Percentiles rank a stretch among this genome's conserved stretches.
Conservation (phyloP, 2,113 vertebrate species). For the Rhegmatorhina hoffmannsi region DNA sequence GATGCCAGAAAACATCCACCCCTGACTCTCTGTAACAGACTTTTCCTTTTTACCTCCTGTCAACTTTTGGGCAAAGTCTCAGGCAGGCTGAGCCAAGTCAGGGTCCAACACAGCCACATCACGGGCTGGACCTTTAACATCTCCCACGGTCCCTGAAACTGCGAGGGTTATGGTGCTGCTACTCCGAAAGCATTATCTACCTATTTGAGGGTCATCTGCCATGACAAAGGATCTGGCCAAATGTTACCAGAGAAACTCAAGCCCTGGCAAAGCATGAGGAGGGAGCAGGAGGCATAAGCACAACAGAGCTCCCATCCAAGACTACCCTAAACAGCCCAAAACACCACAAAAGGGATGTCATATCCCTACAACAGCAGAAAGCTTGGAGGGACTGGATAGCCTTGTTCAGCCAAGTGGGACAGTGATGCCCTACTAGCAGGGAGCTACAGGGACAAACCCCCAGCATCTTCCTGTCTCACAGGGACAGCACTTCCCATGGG, state of each 20-base stretch:
- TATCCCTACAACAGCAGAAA: background rate
- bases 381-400: background rate
- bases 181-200: background rate
- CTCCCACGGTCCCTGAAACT: background rate
- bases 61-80: background rate
- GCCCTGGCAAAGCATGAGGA: background rate
- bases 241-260: background rate
- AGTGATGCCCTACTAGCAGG: background rate
- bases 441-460: background rate
- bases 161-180: accelerated
- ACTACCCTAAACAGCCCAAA: background rate
- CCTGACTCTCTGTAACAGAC: background rate
- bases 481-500: background rate
- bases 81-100: background rate
- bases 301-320: background rate
- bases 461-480: background rate
- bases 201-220: background rate
- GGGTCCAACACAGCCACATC: background rate
- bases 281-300: background rate
- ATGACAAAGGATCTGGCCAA: background rate
- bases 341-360: background rate
- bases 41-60: background rate
- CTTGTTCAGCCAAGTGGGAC: accelerated
- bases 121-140: background rate
- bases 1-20: background rate